phyloP scores from a whole-genome alignment of 2,888 invertebrate species.

The Homarus gammarus region DNA sequence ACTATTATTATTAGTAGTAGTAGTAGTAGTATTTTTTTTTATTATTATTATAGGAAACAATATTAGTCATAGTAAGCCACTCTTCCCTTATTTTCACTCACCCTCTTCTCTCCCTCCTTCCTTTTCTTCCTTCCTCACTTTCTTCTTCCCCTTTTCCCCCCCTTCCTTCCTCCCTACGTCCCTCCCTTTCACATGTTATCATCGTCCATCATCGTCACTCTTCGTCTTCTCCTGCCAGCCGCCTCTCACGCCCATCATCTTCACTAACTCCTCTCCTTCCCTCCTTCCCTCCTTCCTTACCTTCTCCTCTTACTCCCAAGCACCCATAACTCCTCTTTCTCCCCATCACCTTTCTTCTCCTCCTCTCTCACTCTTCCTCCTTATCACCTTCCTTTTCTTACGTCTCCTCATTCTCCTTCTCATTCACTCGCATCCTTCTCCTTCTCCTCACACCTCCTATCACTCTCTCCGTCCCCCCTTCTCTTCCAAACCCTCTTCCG shows the following conservation, averaged over 20 bases:
- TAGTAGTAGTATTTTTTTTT: too few species aligned
- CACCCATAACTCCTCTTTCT: too few species aligned
- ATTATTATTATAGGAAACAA: too few species aligned
- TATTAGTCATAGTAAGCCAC: too few species aligned
- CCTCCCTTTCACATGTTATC: too few species aligned
- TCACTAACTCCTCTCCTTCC: background rate
- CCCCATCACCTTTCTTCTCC: background rate
- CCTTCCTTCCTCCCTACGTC: background rate
- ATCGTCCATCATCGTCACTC: too few species aligned
- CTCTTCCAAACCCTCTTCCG: background rate
- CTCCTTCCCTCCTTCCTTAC: background rate
- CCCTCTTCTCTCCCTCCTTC: background rate
- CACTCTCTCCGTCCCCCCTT: background rate
- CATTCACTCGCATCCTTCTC: too few species aligned
- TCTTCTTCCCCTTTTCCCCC: background rate
- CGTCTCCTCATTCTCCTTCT: background rate
- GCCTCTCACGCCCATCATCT: background rate
- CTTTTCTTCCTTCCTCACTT: background rate
- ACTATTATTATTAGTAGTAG: too few species aligned
- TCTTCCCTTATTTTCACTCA: background rate
- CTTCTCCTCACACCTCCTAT: background rate
- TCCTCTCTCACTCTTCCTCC: conserved; percentile 4
- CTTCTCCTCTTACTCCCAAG: too few species aligned
- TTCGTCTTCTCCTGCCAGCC: background rate
- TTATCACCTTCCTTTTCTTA: background rate